Conservation (phyloP, 2,888 invertebrate species). For the Cerastis rubricosa region DNA sequence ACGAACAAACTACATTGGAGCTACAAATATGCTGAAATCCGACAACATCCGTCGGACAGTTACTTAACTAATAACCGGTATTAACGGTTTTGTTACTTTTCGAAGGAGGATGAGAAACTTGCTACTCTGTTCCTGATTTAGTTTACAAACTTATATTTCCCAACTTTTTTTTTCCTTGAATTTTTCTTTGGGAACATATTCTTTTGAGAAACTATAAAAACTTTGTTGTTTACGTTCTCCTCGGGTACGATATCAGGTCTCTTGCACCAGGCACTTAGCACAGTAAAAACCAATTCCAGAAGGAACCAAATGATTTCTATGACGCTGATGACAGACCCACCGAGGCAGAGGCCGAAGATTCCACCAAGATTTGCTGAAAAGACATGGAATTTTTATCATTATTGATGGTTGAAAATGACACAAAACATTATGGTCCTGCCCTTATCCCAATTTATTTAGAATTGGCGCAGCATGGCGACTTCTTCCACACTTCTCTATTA, state of each 20-base stretch:
- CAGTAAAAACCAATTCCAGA: constrained; percentile 71
- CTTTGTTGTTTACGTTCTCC: constrained; percentile 50
- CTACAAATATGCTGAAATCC: background rate
- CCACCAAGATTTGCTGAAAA: constrained; percentile 91
- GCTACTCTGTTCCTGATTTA: constrained; percentile 16
- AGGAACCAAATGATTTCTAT: constrained; percentile 90
- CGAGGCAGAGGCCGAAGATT: constrained; percentile 91
- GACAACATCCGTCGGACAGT: background rate
- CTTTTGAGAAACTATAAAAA: constrained; percentile 57
- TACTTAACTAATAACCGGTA: background rate
- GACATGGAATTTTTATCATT: background rate
- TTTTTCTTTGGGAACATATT: constrained; percentile 36
- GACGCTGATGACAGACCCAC: constrained; percentile 91
- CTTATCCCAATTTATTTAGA: too few species aligned
- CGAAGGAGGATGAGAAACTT: too few species aligned
- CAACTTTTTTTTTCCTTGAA: constrained; percentile 22
- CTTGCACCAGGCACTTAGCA: constrained; percentile 42
- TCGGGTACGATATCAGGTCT: constrained; percentile 51
- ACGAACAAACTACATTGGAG: background rate
- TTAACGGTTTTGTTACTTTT: too few species aligned
- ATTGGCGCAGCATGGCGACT: too few species aligned
- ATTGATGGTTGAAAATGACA: background rate
- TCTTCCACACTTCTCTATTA: too few species aligned
- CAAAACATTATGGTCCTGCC: too few species aligned
- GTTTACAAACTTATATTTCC: constrained; percentile 61